Base-by-base conservation (phyloP, 2,888 invertebrate genomes). In the Antheraea yamamai region DNA sequence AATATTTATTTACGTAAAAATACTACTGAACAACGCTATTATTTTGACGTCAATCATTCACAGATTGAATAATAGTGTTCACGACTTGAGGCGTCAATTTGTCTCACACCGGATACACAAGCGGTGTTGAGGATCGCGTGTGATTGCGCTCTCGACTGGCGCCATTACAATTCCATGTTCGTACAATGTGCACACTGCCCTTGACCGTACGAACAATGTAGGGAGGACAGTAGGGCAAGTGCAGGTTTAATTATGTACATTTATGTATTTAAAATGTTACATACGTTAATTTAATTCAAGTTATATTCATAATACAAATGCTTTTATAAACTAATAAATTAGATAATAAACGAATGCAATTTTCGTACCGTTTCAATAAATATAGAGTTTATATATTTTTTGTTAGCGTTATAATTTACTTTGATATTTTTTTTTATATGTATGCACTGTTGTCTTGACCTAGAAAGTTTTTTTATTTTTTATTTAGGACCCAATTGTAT, bases 181-280 rank as follows among this genome's bases (percentile, higher is more conserved):
- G 75, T 76, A 78, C 77, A 78, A 77, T 78, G 77, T 73, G 76
- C 75, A 73, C 66, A 61, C 26, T 73, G 61, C 61, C 79, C 78
- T 79, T 79, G 79, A 77, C 77, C 77, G 76, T n/a, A 51, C 66
- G 66, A 51, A 30, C 74, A 51, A 71, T 74, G 58, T 64, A 72
- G 23, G 23, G 52, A 64, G 72, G 7, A 47, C 74, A 72, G 74
- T 75, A 72, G 12, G 30, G 47, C 74, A 72, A 61, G 58, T 70
- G 52, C 20, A 23, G 3, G 23, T 73, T 39, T 64, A 55, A 64
- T 61, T 73, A 39, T 73, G 23, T 2, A 30, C 30, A 30, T n/a
- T 66, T 30, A 61, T 12, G 61, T 10, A 12, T 66, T 1, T 16
- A 66, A 16, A 66, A 26, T 14, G 12, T 64, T 64, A 12, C 10